These are phyloP conservation scores for Pedetes capensis DNA, from an alignment of 2,113 vertebrate species.

Conservation along the genomic window DNA sequence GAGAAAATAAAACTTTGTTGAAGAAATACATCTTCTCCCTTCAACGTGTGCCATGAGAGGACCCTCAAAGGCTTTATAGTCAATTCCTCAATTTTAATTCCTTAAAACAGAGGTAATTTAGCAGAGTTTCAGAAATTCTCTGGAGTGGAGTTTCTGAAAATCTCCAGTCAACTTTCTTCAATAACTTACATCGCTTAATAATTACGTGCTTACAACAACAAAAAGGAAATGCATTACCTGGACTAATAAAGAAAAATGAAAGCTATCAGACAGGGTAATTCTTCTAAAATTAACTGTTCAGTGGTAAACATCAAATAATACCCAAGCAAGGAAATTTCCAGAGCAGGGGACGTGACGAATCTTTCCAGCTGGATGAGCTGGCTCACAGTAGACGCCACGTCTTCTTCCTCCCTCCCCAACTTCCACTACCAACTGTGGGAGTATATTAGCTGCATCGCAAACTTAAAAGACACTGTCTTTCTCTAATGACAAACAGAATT, in stretches of 20 bases:
- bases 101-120: background rate
- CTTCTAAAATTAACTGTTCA: background rate
- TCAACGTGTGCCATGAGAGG: background rate
- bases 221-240: background rate
- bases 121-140: background rate
- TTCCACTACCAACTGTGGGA: background rate
- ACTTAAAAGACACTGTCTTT: background rate
- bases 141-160: background rate
- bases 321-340: background rate
- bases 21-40: background rate
- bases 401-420: background rate
- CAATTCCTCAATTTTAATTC: background rate
- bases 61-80: background rate
- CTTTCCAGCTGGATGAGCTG: background rate
- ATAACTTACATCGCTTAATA: background rate
- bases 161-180: background rate
- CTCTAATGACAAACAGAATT: background rate
- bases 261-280: background rate
- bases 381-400: background rate
- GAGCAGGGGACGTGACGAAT: too few relatives aligned
- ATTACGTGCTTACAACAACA: background rate
- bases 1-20: background rate
- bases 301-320: background rate
- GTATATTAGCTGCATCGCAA: background rate
- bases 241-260: background rate